phyloP scores from a whole-genome alignment of 2,113 vertebrate species.

The Perca fluviatilis region DNA sequence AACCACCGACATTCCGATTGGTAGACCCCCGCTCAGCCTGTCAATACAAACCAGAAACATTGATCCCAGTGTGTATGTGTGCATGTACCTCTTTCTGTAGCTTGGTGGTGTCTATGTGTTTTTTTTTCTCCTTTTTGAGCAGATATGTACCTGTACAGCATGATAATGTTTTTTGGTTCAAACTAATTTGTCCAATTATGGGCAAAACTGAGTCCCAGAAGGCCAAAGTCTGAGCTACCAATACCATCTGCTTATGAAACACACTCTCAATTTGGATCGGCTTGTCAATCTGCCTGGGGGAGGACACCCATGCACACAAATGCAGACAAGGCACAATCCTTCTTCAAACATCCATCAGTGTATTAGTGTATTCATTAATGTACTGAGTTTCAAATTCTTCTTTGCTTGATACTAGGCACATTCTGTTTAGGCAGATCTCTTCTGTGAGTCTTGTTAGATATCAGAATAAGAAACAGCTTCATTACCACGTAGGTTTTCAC shows the following conservation, averaged over 20 bases:
- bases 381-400: background rate
- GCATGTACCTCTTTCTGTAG: background rate
- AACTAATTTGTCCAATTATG: slow-evolving; percentile 56
- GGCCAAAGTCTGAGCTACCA: slow-evolving; percentile 40
- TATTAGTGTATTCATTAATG: slow-evolving; percentile 9
- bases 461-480: background rate
- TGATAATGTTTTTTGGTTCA: slow-evolving; percentile 49
- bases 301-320: slow-evolving; percentile 9
- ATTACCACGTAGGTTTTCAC: background rate
- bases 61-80: background rate
- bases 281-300: slow-evolving; percentile 39
- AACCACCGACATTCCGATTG: too few species aligned
- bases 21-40: background rate
- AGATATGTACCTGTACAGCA: slow-evolving; percentile 35
- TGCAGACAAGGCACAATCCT: background rate
- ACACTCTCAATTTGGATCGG: slow-evolving; percentile 46
- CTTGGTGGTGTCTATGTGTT: slow-evolving; percentile 5
- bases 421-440: slow-evolving; percentile 10
- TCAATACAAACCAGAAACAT: background rate
- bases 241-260: slow-evolving; percentile 64
- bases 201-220: slow-evolving; percentile 54
- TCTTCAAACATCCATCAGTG: slow-evolving; percentile 18
- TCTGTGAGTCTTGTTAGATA: background rate
- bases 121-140: slow-evolving; percentile 23
- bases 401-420: background rate